These are phyloP conservation scores for Hypanus sabinus DNA, from an alignment of 2,113 vertebrate genomes.

Conservation along the genomic window DNA sequence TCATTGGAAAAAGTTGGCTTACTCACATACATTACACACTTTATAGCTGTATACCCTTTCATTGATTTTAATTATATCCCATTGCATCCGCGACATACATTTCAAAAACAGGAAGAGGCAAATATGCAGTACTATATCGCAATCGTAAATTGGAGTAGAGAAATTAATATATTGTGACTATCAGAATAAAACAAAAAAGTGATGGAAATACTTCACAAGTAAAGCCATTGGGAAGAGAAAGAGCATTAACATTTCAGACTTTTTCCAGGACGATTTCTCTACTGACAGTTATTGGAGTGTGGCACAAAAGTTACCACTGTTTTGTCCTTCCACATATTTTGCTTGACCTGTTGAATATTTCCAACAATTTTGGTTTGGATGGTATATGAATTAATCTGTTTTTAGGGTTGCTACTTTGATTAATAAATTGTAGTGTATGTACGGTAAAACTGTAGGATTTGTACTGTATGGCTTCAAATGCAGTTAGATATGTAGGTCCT, in stretches of 20 bases:
- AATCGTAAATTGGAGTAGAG: too few relatives aligned
- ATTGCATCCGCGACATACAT: neutral
- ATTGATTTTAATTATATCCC: neutral
- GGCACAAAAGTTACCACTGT: too few relatives aligned
- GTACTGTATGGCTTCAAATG: neutral
- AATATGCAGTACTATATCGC: neutral
- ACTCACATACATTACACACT: neutral
- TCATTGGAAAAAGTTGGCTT: neutral
- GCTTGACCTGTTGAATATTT: neutral
- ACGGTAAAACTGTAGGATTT: neutral
- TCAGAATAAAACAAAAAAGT: too few relatives aligned
- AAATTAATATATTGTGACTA: too few relatives aligned
- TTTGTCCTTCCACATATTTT: neutral
- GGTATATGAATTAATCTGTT: too few relatives aligned
- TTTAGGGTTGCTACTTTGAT: neutral
- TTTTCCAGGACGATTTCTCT: too few relatives aligned
- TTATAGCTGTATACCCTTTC: neutral
- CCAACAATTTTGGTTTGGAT: neutral
- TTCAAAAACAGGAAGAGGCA: neutral
- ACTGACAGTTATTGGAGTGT: too few relatives aligned
- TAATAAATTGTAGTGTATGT: neutral
- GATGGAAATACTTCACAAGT: too few relatives aligned
- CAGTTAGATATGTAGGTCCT: neutral
- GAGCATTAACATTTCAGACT: too few relatives aligned
- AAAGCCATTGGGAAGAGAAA: too few relatives aligned